Conservation (phyloP, 2,113 vertebrate species). For the Anolis carolinensis region DNA sequence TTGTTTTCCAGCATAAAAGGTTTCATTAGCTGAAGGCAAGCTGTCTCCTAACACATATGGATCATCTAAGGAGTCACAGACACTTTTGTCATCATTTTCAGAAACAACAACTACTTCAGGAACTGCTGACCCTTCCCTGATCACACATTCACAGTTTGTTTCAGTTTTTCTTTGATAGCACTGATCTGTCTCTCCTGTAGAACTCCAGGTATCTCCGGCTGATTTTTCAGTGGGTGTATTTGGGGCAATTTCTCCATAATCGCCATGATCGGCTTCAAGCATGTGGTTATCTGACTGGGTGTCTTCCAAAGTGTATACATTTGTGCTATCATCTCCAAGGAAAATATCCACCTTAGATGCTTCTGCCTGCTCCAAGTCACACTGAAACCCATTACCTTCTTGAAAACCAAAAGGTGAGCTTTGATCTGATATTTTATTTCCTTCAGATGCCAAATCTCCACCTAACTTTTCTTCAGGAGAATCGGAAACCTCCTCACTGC, state of each 20-base stretch:
- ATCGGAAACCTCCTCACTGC: slow-evolving; percentile 44
- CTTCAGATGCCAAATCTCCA: slow-evolving; percentile 57
- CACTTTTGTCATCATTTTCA: slow-evolving; percentile 67
- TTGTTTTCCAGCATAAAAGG: slow-evolving; percentile 24
- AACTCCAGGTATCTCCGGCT: not conserved
- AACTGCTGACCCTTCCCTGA: slow-evolving; percentile 40
- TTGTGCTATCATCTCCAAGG: slow-evolving; percentile 40
- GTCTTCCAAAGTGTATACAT: slow-evolving; percentile 28
- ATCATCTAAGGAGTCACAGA: slow-evolving; percentile 65
- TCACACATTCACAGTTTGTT: slow-evolving; percentile 18
- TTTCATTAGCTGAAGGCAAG: slow-evolving; percentile 50
- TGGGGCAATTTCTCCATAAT: slow-evolving; percentile 36
- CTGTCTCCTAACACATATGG: slow-evolving; percentile 72
- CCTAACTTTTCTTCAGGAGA: slow-evolving; percentile 40
- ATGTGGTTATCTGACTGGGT: slow-evolving; percentile 33
- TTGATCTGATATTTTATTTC: slow-evolving; percentile 50
- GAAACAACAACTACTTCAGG: slow-evolving; percentile 62
- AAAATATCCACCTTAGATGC: not conserved
- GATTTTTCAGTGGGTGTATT: slow-evolving; percentile 31
- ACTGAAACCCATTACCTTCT: not conserved
- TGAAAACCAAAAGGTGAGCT: not conserved
- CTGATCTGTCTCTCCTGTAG: slow-evolving; percentile 12
- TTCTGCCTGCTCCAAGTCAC: slow-evolving; percentile 13
- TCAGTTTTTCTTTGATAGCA: not conserved
- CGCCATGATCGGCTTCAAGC: slow-evolving; percentile 32